These are phyloP conservation scores for Horisme vitalbata DNA, from an alignment of 2,888 invertebrate species.

Conservation along the genomic window DNA sequence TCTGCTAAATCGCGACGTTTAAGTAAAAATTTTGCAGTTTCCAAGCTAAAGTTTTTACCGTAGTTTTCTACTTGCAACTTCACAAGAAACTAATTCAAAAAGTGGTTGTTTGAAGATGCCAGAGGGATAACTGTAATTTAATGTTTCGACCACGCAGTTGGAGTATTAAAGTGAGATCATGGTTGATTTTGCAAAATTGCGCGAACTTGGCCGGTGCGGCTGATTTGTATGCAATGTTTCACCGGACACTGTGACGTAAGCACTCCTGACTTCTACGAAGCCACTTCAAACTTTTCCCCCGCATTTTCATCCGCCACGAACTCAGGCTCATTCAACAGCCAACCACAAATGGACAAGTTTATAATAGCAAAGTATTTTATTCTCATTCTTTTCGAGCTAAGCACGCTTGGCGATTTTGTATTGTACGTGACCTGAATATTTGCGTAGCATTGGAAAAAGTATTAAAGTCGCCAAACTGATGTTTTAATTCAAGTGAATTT, in stretches of 20 bases:
- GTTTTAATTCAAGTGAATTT: too few species aligned
- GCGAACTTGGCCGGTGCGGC: conserved; percentile 44
- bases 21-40: conserved; percentile 30
- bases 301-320: conserved; percentile 41
- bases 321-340: conserved; percentile 38
- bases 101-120: conserved; percentile 51
- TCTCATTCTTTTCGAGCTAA: conserved; percentile 18
- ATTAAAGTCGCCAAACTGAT: background rate
- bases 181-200: conserved; percentile 60
- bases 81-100: conserved; percentile 49
- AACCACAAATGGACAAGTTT: conserved; percentile 43
- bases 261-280: conserved; percentile 43
- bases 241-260: conserved; percentile 47
- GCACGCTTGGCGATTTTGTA: conserved; percentile 15
- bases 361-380: conserved; percentile 34
- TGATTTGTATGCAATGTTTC: conserved; percentile 62
- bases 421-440: conserved; percentile 17
- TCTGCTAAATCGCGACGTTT: background rate
- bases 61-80: conserved; percentile 26
- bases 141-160: conserved; percentile 45
- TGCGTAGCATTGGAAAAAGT: conserved; percentile 16
- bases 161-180: conserved; percentile 62
- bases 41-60: conserved; percentile 14
- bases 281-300: conserved; percentile 55
- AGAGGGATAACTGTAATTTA: conserved; percentile 55